Evolutionary conservation across 1,140 invertebrate species (phyloP).

Genomic region (Microplitis demolitor): DNA sequence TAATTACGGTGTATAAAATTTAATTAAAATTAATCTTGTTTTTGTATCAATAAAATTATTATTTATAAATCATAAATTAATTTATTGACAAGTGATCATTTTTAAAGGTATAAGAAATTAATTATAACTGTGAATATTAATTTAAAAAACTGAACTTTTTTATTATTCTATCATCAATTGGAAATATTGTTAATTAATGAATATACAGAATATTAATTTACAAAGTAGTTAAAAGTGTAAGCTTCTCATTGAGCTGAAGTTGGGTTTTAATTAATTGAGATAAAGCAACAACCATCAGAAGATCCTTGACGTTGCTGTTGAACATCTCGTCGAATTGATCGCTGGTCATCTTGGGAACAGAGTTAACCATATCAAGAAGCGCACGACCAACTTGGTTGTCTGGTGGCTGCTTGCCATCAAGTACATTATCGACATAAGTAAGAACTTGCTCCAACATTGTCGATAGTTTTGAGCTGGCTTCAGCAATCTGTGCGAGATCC

Average conservation of each 20-base stretch:
- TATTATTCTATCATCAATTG: neutral
- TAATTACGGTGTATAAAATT: constrained; percentile 19
- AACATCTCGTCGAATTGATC: constrained; percentile 95
- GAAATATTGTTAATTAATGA: constrained; percentile 1
- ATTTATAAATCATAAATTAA: neutral
- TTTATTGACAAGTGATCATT: too few relatives aligned
- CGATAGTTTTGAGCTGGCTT: constrained; percentile 78
- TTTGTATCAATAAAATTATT: neutral
- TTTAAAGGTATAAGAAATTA: too few relatives aligned
- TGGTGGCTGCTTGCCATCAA: constrained; percentile 73
- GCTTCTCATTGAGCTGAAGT: constrained; percentile 92
- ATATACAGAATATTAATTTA: constrained; percentile 46
- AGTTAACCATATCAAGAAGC: constrained; percentile 86
- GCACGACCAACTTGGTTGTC: constrained; percentile 83
- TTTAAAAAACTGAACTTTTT: neutral
- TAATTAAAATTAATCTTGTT: neutral
- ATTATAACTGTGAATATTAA: neutral
- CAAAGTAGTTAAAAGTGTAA: constrained; percentile 78
- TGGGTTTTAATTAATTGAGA: constrained; percentile 96
- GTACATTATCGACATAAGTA: constrained; percentile 86
- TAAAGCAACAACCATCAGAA: constrained; percentile 94
- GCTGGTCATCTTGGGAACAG: constrained; percentile 85
- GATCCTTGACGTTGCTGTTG: constrained; percentile 94
- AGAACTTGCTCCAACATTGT: constrained; percentile 80
- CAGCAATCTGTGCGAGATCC: constrained; percentile 85